phyloP scores from a whole-genome alignment of 2,888 invertebrate species.

The Eupithecia subumbrata region DNA sequence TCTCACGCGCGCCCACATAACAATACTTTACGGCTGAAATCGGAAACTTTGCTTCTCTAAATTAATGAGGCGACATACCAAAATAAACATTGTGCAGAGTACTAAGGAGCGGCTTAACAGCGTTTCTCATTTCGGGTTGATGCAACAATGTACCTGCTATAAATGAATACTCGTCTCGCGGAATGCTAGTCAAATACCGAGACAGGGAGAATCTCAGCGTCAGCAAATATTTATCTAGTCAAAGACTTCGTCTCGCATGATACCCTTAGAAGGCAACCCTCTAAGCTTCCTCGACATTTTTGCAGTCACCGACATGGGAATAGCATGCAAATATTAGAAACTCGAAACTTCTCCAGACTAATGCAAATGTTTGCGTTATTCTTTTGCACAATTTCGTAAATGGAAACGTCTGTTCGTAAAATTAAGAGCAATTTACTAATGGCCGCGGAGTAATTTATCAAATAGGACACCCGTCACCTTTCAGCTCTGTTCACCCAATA shows the following conservation, averaged over 20 bases:
- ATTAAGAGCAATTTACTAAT: slow-evolving; percentile 36
- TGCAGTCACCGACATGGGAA: slow-evolving; percentile 35
- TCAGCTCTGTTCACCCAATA: slow-evolving; percentile 37
- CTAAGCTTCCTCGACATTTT: slow-evolving; percentile 39
- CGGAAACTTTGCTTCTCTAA: slow-evolving; percentile 21
- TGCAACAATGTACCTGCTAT: slow-evolving; percentile 24
- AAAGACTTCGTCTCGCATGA: slow-evolving; percentile 43
- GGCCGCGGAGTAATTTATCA: slow-evolving; percentile 31
- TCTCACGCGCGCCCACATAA: slow-evolving; percentile 45
- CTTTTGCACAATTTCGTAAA: slow-evolving; percentile 17
- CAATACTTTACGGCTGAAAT: slow-evolving; percentile 49
- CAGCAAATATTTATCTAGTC: slow-evolving; percentile 45
- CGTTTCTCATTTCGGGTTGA: slow-evolving; percentile 22
- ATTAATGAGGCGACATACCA: slow-evolving; percentile 17
- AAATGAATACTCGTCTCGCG: slow-evolving; percentile 23
- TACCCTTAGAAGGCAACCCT: slow-evolving; percentile 32
- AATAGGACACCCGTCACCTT: slow-evolving; percentile 40
- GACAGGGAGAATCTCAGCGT: slow-evolving; percentile 36
- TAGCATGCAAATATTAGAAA: slow-evolving; percentile 36
- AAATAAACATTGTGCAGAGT: slow-evolving; percentile 12
- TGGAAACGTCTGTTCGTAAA: slow-evolving; percentile 19
- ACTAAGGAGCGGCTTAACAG: background rate
- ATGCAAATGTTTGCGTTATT: slow-evolving; percentile 20
- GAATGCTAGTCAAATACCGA: slow-evolving; percentile 40
- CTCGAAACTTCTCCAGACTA: slow-evolving; percentile 24